Base-by-base conservation (phyloP, 1,140 invertebrate genomes). In the Microplitis mediator region DNA sequence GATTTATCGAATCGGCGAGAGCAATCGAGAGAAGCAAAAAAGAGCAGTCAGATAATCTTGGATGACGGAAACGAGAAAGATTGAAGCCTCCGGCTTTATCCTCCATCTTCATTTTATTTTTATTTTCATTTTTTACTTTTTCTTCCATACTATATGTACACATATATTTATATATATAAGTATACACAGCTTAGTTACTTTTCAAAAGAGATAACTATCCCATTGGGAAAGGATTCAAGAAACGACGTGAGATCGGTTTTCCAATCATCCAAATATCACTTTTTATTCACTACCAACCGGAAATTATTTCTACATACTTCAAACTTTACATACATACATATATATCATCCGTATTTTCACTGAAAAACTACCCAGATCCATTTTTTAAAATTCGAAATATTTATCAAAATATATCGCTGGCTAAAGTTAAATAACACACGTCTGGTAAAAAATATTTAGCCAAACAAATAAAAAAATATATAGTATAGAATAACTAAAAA, bases 1-100 rank as follows among this genome's bases (percentile, higher is more conserved):
- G 67, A 73, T 73, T 73, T 73, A 73, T 73, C 72, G 72, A 69
- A 68, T 68, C 58, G 64, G 39, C 39, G 11, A 58, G 13, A 66
- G 16, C 51, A 73, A 69, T 64, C 68, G 50, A 36, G 16, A 62
- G 52, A 54, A 65, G 11, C 62, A 52, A 54, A 45, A 56, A 32
- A 68, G 39, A 39, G 39, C 39, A 39, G 39, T 39, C 39, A 73
- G 67, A 73, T 69, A 73, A 73, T 73, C 72, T 73, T 58, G 31
- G 36, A 51, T 61, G 67, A 73, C 72, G 72, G 72, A 73, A 73
- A 73, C 72, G 72, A 73, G 72, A 60, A 23, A 62, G 39, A 56
- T 51, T 34, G 23, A 31, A 54, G 66, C 67, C 72, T 73, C 60
- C 66, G 66, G 72, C 65, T 31, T 64, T 73, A 60, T 69, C 39